Conservation (phyloP, 2,113 vertebrate species). For the Micronycteris hirsuta region DNA sequence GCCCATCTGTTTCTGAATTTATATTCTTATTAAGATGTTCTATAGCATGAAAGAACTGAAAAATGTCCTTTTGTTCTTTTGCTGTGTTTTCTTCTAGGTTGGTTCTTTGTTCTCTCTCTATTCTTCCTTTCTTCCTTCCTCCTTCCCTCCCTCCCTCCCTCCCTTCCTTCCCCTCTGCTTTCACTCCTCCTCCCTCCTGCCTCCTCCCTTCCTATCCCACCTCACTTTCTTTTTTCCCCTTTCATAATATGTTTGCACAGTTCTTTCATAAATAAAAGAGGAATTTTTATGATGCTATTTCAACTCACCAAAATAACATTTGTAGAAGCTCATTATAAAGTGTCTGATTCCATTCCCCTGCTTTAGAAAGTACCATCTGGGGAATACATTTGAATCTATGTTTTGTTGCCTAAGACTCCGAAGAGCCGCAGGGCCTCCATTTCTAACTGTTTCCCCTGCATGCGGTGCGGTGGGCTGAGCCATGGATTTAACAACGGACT, state of each 20-base stretch:
- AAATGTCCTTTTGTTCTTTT: background rate
- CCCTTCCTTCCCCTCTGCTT: background rate
- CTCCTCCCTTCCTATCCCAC: background rate
- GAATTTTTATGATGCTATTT: conserved; percentile 7
- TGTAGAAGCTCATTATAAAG: background rate
- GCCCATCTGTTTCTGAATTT: conserved; percentile 16
- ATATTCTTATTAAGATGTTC: conserved; percentile 44
- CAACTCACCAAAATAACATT: background rate
- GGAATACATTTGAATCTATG: background rate
- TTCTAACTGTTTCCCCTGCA: background rate
- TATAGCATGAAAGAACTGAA: background rate
- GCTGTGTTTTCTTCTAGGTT: background rate
- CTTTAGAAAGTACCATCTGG: background rate
- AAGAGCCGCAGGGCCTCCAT: background rate
- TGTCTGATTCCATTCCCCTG: background rate
- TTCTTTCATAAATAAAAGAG: conserved; percentile 27
- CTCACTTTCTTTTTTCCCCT: background rate
- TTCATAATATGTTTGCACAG: background rate
- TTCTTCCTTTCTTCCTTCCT: background rate
- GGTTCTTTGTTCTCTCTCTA: background rate
- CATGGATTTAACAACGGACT: background rate
- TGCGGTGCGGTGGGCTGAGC: background rate
- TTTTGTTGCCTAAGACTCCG: background rate
- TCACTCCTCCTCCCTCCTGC: background rate
- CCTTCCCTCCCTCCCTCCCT: background rate